These are phyloP conservation scores for Horisme vitalbata DNA, from an alignment of 2,888 invertebrate genomes.

Conservation along the genomic window DNA sequence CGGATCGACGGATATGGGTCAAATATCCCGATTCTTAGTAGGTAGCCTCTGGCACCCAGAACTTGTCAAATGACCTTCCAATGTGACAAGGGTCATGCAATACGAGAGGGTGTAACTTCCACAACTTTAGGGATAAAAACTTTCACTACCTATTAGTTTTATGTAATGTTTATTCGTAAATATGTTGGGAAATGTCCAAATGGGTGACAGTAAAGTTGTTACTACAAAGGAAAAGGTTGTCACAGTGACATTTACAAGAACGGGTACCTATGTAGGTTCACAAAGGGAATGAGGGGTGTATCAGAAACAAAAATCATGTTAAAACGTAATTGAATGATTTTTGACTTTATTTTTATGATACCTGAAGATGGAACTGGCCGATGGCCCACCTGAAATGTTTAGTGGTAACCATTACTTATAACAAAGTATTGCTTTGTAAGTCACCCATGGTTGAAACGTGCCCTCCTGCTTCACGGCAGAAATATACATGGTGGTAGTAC, in stretches of 20 bases:
- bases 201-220: constrained; percentile 10
- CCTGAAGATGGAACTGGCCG: too few species aligned
- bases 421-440: too few species aligned
- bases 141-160: constrained; percentile 25
- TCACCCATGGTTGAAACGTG: too few species aligned
- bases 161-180: constrained; percentile 27
- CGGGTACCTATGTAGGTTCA: background rate
- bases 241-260: background rate
- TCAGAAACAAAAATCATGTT: too few species aligned
- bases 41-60: background rate
- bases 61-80: constrained; percentile 28
- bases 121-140: constrained; percentile 33
- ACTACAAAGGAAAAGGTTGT: constrained; percentile 1
- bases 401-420: too few species aligned
- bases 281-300: background rate
- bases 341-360: too few species aligned
- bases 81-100: constrained; percentile 33
- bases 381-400: too few species aligned
- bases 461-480: too few species aligned
- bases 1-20: background rate
- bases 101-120: constrained; percentile 22
- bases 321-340: too few species aligned
- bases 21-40: background rate
- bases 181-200: constrained; percentile 15
- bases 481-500: too few species aligned